phyloP scores from a whole-genome alignment of 2,888 invertebrate species.

The Tenthredo amoena region DNA sequence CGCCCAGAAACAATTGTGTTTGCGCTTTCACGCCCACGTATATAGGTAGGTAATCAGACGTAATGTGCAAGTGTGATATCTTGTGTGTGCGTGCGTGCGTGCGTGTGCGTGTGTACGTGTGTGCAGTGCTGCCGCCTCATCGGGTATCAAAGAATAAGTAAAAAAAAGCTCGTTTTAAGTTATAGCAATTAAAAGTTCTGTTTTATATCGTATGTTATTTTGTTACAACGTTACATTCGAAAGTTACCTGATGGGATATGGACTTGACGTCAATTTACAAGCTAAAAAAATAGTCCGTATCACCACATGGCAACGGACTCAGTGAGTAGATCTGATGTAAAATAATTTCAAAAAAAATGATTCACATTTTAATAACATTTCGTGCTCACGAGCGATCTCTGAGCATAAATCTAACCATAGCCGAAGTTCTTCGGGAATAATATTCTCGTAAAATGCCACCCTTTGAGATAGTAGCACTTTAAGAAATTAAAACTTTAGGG shows the following conservation, averaged over 20 bases:
- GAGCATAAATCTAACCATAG: not conserved
- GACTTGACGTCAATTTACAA: not conserved
- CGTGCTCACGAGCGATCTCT: not conserved
- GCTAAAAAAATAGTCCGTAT: not conserved
- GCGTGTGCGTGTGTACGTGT: not conserved
- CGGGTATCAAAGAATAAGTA: not conserved
- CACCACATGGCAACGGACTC: not conserved
- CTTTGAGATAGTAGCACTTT: not conserved
- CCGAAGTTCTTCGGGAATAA: not conserved
- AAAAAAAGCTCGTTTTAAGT: not conserved
- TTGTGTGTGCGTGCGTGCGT: too few species aligned
- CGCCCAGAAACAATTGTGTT: not conserved
- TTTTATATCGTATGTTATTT: not conserved
- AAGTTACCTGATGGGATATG: not conserved
- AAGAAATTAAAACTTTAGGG: not conserved
- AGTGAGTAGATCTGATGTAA: not conserved
- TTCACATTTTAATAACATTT: not conserved
- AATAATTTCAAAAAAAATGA: not conserved
- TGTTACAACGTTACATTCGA: not conserved
- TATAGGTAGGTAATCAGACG: conserved; percentile 19
- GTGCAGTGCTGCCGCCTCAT: not conserved
- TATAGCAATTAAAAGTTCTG: not conserved
- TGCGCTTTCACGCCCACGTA: conserved; percentile 26
- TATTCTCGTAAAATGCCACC: not conserved
- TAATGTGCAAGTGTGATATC: not conserved